These are phyloP conservation scores for Hirtodrosophila cameraria DNA, from an alignment of 2,888 invertebrate genomes.

Conservation along the genomic window DNA sequence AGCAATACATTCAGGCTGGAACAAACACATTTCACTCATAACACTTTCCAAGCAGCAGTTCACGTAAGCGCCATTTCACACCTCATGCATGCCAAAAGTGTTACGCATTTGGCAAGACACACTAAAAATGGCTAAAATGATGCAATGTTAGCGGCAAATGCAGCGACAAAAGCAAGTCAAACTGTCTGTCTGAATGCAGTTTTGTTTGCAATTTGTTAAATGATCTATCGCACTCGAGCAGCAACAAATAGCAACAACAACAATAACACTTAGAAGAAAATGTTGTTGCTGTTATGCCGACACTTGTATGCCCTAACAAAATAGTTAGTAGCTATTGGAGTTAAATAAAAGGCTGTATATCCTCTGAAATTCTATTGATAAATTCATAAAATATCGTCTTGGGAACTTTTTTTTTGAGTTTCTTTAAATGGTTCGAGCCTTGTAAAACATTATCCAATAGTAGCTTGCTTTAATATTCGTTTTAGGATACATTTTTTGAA, in stretches of 20 bases:
- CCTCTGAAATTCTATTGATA: too few species aligned
- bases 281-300: slow-evolving; percentile 3
- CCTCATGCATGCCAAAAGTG: slow-evolving; percentile 54
- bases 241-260: slow-evolving; percentile 16
- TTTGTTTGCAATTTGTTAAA: slow-evolving; percentile 55
- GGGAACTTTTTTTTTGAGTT: too few species aligned
- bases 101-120: slow-evolving; percentile 57
- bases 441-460: too few species aligned
- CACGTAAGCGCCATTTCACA: slow-evolving; percentile 55
- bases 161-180: slow-evolving; percentile 45
- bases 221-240: slow-evolving; percentile 50
- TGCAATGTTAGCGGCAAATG: slow-evolving; percentile 41
- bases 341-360: too few species aligned
- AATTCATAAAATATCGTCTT: too few species aligned
- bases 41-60: slow-evolving; percentile 6
- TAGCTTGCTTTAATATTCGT: too few species aligned
- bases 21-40: slow-evolving; percentile 45
- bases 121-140: slow-evolving; percentile 50
- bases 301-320: slow-evolving; percentile 27
- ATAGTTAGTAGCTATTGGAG: too few species aligned
- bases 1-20: slow-evolving; percentile 24
- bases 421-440: too few species aligned
- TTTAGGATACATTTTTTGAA: too few species aligned
- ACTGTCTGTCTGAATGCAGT: slow-evolving; percentile 50
- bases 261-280: slow-evolving; percentile 3